Evolutionary conservation across 1,140 invertebrate genomes (phyloP), one percentile per base, ranked within the genome.

Genomic region (Lamellibrachia luymesi): DNA sequence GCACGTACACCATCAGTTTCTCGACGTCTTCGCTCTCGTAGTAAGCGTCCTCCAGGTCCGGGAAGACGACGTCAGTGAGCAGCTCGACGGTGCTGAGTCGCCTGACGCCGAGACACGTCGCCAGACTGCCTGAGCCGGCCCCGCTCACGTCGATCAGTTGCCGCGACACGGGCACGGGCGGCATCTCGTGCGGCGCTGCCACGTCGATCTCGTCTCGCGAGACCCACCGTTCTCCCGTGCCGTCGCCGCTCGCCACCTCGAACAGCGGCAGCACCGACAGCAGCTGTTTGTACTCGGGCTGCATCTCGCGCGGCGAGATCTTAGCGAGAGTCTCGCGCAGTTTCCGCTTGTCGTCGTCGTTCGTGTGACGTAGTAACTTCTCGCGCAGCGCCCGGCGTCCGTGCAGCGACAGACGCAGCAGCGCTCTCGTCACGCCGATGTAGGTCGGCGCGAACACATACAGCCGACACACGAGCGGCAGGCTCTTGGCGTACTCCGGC

Each of bases 361-460:
- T 27, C 22, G 50, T 51, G 90, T 80, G 13, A 51, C 27, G 22
- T 27, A 56, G 27, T 5, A 49, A 51, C 38, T 90, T 91, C 52
- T 56, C 10, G 90, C 56, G 50, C 93, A 89, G 13, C 50, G 51
- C 51, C 80, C 92, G n/a, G 51, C 92, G 17, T 25, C 50, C 50
- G 80, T 91, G 22, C 38, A 91, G 50, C 50, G 50, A 49, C 8
- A 51, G 51, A 90, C 38, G 50, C 51, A 93, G 13, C 25, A 94
- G 22, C 8, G 93, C 92, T 25, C 89, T 56, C 17, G 93, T 25
- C 8, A 94, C 92, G 50, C 92, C 92, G 50, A 92, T 92, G 89
- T 94, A 93, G 13, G 90, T 93, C 38, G 93, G 93, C n/a, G 92
- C 27, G 49, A 80, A 91, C 10, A 94, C 90, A 91, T 93, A 94